Percentiles rank a stretch among this genome's conserved stretches.
phyloP scores from a whole-genome alignment of 2,113 vertebrate species.

The Laticauda colubrina region DNA sequence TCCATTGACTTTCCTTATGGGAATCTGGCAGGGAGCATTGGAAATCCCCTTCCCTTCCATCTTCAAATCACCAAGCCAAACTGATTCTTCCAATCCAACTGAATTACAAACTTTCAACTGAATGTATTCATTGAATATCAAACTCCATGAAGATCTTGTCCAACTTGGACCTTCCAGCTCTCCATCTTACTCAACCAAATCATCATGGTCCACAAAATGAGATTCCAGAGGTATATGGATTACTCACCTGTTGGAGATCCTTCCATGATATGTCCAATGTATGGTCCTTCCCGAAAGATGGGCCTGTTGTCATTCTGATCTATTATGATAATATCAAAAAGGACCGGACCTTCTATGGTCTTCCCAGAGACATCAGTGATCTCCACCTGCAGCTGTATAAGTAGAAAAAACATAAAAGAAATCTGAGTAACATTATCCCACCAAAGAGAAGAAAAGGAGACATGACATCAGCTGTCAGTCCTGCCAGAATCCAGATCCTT shows the following conservation, averaged over 20 bases:
- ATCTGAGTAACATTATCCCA: conserved; percentile 27
- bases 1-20: background rate
- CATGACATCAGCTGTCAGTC: conserved; percentile 18
- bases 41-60: background rate
- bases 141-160: background rate
- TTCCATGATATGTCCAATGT: conserved; percentile 90
- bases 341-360: conserved; percentile 80
- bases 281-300: conserved; percentile 87
- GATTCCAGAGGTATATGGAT: background rate
- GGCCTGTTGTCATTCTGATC: conserved; percentile 98
- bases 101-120: background rate
- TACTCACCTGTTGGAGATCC: conserved; percentile 89
- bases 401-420: conserved; percentile 29
- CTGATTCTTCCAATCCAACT: background rate
- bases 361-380: conserved; percentile 81
- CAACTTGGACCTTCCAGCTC: background rate
- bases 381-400: conserved; percentile 85
- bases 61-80: background rate
- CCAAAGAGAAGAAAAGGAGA: background rate
- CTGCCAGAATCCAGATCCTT: background rate
- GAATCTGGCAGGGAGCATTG: background rate
- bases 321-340: conserved; percentile 82
- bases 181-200: background rate
- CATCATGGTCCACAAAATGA: fast-evolving
- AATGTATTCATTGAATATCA: background rate